These are phyloP conservation scores for Pocillopora meandrina DNA, from an alignment of 92 coral and sea anemone genomes.

Conservation along the genomic window DNA sequence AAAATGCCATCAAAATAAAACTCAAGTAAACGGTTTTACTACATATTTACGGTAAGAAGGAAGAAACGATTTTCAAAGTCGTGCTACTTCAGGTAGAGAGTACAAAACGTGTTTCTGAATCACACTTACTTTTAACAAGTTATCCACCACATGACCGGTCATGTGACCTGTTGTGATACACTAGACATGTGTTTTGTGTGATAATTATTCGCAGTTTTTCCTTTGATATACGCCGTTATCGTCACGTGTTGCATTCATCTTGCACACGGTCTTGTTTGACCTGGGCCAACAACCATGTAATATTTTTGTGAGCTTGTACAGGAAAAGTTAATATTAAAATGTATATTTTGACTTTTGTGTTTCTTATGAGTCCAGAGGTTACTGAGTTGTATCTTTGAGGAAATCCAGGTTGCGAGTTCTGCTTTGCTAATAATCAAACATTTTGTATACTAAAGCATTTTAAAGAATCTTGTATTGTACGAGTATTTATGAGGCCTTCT, in stretches of 20 bases:
- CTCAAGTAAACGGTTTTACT: conserved; percentile 68
- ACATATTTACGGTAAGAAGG: not conserved
- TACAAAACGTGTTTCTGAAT: not conserved
- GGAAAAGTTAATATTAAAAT: conserved; percentile 12
- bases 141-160: not conserved
- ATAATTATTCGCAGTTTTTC: not conserved
- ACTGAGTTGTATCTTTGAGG: no score
- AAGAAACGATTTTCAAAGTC: not conserved
- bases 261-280: conserved; percentile 4
- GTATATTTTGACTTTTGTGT: conserved; percentile 26
- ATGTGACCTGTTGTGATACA: not conserved
- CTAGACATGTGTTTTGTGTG: not conserved
- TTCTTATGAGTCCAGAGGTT: not conserved
- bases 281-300: conserved; percentile 9
- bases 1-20: conserved; percentile 83
- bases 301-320: conserved; percentile 55
- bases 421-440: no score
- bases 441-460: no score
- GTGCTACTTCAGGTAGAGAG: not conserved
- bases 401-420: no score
- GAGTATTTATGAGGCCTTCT: no score
- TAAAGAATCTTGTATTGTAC: no score
- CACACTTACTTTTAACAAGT: not conserved
- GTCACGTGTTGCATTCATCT: not conserved
- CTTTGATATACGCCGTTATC: not conserved